A percentile compares a stretch with the other conserved stretches of the same genome.
Conservation (phyloP, 2,888 invertebrate species). For the Agrotis clavis region DNA sequence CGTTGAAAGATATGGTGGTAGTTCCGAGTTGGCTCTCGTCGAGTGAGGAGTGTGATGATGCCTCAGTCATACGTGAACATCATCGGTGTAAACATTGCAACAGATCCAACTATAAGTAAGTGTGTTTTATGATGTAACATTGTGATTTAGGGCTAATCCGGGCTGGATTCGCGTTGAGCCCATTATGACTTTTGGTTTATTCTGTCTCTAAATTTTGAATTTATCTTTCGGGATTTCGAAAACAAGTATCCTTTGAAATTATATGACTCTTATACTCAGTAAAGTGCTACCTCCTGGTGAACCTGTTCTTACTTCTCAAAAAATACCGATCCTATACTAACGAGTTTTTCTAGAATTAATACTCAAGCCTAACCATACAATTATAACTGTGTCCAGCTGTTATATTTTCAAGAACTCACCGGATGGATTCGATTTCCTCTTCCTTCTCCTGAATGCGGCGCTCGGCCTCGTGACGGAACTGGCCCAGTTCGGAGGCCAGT, state of each 20-base stretch:
- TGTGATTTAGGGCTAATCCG: not conserved
- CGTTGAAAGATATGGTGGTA: constrained; percentile 76
- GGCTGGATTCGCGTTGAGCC: too few relatives aligned
- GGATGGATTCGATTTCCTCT: constrained; percentile 99
- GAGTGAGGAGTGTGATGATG: constrained; percentile 65
- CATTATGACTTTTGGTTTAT: not conserved
- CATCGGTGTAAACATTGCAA: constrained; percentile 64
- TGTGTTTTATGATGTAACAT: constrained; percentile 13
- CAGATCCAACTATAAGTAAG: constrained; percentile 34
- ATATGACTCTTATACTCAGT: not conserved
- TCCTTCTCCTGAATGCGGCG: constrained; percentile 99
- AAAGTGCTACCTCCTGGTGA: not conserved
- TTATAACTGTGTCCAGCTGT: not conserved
- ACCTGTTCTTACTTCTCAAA: not conserved
- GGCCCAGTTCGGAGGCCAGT: constrained; percentile 97
- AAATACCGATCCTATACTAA: not conserved
- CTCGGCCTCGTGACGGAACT: constrained; percentile 99
- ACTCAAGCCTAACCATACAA: not conserved
- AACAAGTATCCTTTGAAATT: not conserved
- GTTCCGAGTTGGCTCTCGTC: constrained; percentile 79
- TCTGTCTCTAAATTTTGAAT: not conserved
- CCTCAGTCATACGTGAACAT: constrained; percentile 64
- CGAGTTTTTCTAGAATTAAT: not conserved
- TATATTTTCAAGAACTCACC: constrained; percentile 92
- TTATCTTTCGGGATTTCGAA: not conserved